Conservation (phyloP, 1,140 invertebrate genomes). For the Drosophila nigrodunni region DNA sequence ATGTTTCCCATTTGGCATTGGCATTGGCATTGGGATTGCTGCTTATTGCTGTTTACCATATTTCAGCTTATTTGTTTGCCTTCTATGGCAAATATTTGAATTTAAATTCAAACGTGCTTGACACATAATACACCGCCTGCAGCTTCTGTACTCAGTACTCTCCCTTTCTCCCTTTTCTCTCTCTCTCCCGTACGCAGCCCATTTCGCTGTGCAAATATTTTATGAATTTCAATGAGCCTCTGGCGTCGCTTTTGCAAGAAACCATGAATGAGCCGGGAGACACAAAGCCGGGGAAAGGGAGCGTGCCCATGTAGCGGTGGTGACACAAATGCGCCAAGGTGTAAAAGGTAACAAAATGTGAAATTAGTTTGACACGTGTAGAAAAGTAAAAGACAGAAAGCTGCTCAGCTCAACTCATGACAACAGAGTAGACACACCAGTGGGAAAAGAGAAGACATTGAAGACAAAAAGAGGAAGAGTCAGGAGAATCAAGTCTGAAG, state of each 20-base stretch:
- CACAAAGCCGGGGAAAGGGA: background rate
- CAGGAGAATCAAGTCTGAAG: no score
- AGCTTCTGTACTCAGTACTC: conserved; percentile 38
- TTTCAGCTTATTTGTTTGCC: conserved; percentile 80
- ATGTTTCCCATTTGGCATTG: conserved; percentile 12
- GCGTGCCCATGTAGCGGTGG: conserved; percentile 16
- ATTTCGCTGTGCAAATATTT: conserved; percentile 79
- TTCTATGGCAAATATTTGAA: conserved; percentile 78
- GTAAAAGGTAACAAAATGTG: conserved; percentile 80
- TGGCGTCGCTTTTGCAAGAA: conserved; percentile 30
- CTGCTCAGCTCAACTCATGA: conserved; percentile 46
- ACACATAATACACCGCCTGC: conserved; percentile 75
- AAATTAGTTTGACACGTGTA: conserved; percentile 82
- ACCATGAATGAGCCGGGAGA: background rate
- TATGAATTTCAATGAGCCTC: conserved; percentile 79
- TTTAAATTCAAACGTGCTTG: conserved; percentile 82
- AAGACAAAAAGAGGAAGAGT: background rate
- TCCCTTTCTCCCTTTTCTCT: background rate
- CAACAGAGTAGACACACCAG: background rate
- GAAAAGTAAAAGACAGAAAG: conserved; percentile 43
- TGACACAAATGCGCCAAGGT: conserved; percentile 71
- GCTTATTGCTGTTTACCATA: conserved; percentile 80
- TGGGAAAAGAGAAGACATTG: background rate
- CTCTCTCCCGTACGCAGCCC: conserved; percentile 48
- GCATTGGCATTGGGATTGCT: conserved; percentile 40